Percentiles rank a stretch among this genome's conserved stretches.
These are phyloP conservation scores for Campoplex nolae DNA, from an alignment of 2,888 invertebrate genomes.

Conservation along the genomic window DNA sequence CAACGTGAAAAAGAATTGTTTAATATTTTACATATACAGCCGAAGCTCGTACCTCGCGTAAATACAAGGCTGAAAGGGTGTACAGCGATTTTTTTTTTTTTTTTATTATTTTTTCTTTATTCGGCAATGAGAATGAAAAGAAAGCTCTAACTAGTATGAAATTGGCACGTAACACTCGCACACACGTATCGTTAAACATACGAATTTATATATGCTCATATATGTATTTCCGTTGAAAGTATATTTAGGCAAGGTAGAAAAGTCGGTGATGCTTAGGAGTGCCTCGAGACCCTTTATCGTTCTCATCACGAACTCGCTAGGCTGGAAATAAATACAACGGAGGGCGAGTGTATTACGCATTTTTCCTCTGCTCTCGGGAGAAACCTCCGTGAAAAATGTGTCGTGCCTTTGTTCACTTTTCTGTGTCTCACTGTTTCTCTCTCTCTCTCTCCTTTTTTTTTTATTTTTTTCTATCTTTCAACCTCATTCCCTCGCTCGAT, in stretches of 20 bases:
- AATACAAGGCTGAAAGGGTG: constrained; percentile 24
- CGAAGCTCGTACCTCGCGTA: neutral
- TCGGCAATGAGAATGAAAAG: neutral
- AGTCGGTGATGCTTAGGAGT: constrained; percentile 28
- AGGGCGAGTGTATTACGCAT: constrained; percentile 35
- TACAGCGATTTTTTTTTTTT: neutral
- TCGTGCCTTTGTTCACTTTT: constrained; percentile 32
- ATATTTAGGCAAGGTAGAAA: neutral
- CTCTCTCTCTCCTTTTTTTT: neutral
- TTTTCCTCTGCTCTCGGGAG: constrained; percentile 30
- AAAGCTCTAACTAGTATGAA: neutral
- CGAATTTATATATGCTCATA: neutral
- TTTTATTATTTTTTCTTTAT: neutral
- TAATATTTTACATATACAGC: neutral
- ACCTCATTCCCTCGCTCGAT: constrained; percentile 7
- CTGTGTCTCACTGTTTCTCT: constrained; percentile 4
- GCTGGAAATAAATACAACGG: constrained; percentile 59
- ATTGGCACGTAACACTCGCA: neutral
- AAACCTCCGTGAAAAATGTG: constrained; percentile 23
- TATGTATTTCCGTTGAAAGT: neutral
- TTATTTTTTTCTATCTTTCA: neutral
- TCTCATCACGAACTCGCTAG: constrained; percentile 56
- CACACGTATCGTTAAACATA: neutral
- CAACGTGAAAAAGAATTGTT: constrained; percentile 21
- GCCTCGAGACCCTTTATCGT: constrained; percentile 46